Evolutionary conservation across 2,113 vertebrate species (phyloP).

Genomic region (Anseranas semipalmata): DNA sequence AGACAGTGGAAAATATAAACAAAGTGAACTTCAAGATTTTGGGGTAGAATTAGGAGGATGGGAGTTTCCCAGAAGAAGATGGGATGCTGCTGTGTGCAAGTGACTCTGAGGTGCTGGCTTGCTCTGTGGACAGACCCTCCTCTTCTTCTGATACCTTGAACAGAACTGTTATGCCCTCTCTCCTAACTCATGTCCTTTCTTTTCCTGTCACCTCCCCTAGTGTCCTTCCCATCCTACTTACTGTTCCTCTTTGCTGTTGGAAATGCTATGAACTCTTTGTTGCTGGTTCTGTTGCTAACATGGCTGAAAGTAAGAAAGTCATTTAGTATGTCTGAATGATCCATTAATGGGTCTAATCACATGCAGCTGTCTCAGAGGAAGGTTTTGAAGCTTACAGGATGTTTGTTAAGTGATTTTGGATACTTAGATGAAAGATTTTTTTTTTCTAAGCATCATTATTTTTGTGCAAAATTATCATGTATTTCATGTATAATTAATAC

Average conservation of each 20-base stretch:
- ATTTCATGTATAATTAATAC: neutral
- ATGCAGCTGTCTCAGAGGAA: neutral
- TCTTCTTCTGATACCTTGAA: neutral
- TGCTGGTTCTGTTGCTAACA: neutral
- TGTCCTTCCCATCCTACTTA: neutral
- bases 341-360: neutral
- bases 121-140: neutral
- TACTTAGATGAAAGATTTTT: neutral
- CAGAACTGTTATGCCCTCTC: neutral
- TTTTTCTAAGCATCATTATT: neutral
- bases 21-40: neutral
- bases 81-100: neutral
- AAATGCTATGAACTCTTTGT: neutral
- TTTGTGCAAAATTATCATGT: neutral
- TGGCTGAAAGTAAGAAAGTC: neutral
- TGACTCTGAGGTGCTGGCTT: rapidly evolving
- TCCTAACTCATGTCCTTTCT: neutral
- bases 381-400: neutral
- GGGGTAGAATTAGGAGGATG: neutral
- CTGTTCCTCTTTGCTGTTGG: rapidly evolving
- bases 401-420: neutral
- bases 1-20: neutral
- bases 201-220: neutral
- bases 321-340: neutral
- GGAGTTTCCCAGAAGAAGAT: neutral